Percentiles rank a stretch among this genome's conserved stretches.
These are phyloP conservation scores for Xestia c-nigrum DNA, from an alignment of 2,888 invertebrate genomes.

Conservation along the genomic window DNA sequence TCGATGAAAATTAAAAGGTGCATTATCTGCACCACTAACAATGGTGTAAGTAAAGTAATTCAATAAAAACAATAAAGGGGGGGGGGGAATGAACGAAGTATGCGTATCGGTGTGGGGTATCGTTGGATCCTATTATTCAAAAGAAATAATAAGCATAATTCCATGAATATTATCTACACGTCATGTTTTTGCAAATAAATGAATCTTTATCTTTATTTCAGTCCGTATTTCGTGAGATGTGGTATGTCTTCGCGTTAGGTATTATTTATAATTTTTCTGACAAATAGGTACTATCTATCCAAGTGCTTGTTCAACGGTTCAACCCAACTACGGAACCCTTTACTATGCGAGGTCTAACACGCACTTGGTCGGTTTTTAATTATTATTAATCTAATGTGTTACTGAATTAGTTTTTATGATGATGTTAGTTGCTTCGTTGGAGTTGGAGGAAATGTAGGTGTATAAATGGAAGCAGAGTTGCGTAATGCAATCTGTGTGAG, in stretches of 20 bases:
- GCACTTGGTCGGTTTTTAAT: slow-evolving; percentile 41
- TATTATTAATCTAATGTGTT: slow-evolving; percentile 52
- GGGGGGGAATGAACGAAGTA: not conserved
- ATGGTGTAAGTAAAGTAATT: not conserved
- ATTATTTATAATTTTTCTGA: not conserved
- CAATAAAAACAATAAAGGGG: no score
- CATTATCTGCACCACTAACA: not conserved
- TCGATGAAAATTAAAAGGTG: not conserved
- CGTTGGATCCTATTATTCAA: not conserved
- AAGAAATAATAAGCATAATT: no score
- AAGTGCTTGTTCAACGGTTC: not conserved
- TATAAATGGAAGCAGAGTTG: slow-evolving; percentile 27
- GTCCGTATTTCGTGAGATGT: not conserved
- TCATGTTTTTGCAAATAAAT: no score
- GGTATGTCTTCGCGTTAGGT: not conserved
- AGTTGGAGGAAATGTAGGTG: slow-evolving; percentile 29
- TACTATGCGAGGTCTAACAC: not conserved
- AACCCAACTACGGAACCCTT: not conserved
- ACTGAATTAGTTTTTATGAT: slow-evolving; percentile 40
- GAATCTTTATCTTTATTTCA: no score
- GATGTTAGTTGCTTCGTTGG: slow-evolving; percentile 24
- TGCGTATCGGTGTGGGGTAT: not conserved
- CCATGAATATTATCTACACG: no score
- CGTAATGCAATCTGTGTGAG: slow-evolving; percentile 18
- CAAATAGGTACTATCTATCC: not conserved